Conservation (phyloP, 2,888 invertebrate genomes). For the Hemaris fuciformis region DNA sequence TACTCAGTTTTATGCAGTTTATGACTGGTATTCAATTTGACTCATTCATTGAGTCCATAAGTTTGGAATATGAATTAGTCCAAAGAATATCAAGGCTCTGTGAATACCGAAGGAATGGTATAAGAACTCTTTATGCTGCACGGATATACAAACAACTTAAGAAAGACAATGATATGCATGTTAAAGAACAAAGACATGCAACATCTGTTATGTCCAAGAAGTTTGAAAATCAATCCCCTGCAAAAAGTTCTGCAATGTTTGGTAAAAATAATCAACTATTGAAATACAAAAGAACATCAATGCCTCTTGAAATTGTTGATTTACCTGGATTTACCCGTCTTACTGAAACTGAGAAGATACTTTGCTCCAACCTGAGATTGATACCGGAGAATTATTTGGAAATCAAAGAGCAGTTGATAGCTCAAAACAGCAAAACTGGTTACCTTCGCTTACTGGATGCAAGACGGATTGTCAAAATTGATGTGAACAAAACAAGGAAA, state of each 20-base stretch:
- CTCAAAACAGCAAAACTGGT: constrained; percentile 89
- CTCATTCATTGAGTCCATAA: constrained; percentile 88
- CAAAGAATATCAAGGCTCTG: constrained; percentile 82
- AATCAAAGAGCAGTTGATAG: constrained; percentile 86
- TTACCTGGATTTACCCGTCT: constrained; percentile 90
- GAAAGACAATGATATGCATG: constrained; percentile 79
- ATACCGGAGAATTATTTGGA: constrained; percentile 90
- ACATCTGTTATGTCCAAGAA: constrained; percentile 60
- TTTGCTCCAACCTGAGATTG: constrained; percentile 89
- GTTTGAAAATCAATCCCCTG: constrained; percentile 58
- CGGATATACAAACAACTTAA: constrained; percentile 85
- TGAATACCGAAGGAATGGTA: constrained; percentile 86
- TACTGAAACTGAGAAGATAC: constrained; percentile 85
- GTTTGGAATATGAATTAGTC: constrained; percentile 85
- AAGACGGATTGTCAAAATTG: constrained; percentile 92
- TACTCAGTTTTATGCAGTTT: constrained; percentile 89
- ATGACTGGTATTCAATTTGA: constrained; percentile 88
- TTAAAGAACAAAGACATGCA: constrained; percentile 70
- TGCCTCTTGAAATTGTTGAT: constrained; percentile 84
- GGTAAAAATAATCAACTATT: constrained; percentile 41
- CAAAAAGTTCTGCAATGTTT: constrained; percentile 43
- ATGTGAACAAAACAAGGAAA: constrained; percentile 95
- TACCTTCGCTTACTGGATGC: constrained; percentile 90
- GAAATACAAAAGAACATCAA: constrained; percentile 60
- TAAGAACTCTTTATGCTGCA: constrained; percentile 84